Base-by-base conservation (phyloP, 2,888 invertebrate genomes). In the Dromius quadrimaculatus region DNA sequence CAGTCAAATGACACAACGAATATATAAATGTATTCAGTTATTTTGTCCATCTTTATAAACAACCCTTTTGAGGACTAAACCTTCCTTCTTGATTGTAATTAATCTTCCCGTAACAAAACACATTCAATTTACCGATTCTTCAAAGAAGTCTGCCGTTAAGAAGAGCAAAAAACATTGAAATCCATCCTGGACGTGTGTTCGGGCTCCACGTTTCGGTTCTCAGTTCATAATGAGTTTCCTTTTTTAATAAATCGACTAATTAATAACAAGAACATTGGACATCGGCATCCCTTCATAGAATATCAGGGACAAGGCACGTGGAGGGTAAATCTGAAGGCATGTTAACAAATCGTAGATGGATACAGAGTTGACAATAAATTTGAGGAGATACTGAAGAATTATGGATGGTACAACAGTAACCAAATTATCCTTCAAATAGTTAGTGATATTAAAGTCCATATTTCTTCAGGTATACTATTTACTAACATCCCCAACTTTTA, bases 241-340 rank as follows among this genome's bases (percentile, higher is more conserved):
- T 62, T 72, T 74, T 73, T 73, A 73, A 72, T 73, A 73, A 74
- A 74, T 72, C 71, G 74, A 57, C 71, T 75, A 76, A 76, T 76
- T 76, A 76, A 74, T 74, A 74, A 74, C 43, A 32, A 3, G n/a
- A 22, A 23, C 11, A 8, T 28, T 8, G 50, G 28, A 41, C 64
- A 45, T 64, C 32, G 43, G 45, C 43, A 45, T 23, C 45, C 45
- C 45, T 34, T 64, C 34, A 17, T 22, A n/a, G n/a, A n/a, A n/a
- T n/a, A n/a, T n/a, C n/a, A n/a, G n/a, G n/a, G 47, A 63, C 43
- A 43, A 11, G 23, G 63, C 34, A 36, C 36, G 36, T 17, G 11
- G 45, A 1, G 5, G 6, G 32, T 32, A 5, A 32, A 32, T 8
- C 32, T n/a, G 36, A 2, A 54, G 50, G 50, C 50, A 28, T 23